These are phyloP conservation scores for Zootermopsis nevadensis DNA, from an alignment of 2,888 invertebrate species.

Conservation along the genomic window DNA sequence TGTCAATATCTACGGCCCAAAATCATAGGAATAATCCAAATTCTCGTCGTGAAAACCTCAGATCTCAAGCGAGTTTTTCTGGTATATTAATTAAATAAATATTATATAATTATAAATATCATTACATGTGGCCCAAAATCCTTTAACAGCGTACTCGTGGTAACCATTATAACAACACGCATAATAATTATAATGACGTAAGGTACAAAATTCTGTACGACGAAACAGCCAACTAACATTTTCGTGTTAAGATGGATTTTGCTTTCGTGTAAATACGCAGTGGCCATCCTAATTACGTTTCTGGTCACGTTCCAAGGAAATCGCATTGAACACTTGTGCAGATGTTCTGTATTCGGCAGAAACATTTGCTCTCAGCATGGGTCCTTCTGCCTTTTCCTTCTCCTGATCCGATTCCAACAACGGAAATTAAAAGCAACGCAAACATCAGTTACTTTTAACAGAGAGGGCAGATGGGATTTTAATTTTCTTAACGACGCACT, in stretches of 20 bases:
- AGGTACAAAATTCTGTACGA: too few species aligned
- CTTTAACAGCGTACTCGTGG: too few species aligned
- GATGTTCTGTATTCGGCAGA: background rate
- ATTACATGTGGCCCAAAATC: too few species aligned
- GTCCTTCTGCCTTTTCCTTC: background rate
- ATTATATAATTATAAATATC: too few species aligned
- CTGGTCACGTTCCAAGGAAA: background rate
- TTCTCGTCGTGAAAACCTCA: too few species aligned
- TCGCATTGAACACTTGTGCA: background rate
- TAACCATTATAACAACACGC: too few species aligned
- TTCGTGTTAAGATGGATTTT: background rate
- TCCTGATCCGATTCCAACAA: background rate
- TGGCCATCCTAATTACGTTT: background rate
- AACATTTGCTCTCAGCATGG: background rate
- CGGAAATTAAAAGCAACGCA: background rate
- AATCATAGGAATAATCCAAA: too few species aligned
- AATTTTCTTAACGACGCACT: background rate
- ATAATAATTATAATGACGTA: too few species aligned
- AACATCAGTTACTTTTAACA: background rate
- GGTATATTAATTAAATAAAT: too few species aligned
- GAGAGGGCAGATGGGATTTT: background rate
- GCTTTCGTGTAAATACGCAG: background rate
- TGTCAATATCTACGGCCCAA: too few species aligned
- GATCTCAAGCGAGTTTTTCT: too few species aligned
- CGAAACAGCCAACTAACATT: too few species aligned